A percentile compares a stretch with the other conserved stretches of the same genome.
Conservation (phyloP, 2,888 invertebrate species). For the Phragmatobia fuliginosa region DNA sequence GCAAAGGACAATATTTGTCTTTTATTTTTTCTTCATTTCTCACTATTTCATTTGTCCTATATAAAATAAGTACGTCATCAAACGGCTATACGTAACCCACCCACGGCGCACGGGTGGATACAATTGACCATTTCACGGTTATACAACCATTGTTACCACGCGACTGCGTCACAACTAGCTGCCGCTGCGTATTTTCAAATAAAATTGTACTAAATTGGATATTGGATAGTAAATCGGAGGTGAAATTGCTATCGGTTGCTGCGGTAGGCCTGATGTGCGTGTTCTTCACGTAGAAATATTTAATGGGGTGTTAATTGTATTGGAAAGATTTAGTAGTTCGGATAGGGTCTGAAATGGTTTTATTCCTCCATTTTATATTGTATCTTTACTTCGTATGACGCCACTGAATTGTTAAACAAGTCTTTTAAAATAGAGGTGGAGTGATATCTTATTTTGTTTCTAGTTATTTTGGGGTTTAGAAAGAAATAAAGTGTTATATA, state of each 20-base stretch:
- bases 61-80: conserved; percentile 17
- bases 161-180: conserved; percentile 32
- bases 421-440: background rate
- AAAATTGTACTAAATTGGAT: conserved; percentile 39
- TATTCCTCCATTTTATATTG: background rate
- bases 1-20: conserved; percentile 9
- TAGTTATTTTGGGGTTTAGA: too few relatives aligned
- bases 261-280: conserved; percentile 18
- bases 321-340: background rate
- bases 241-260: conserved; percentile 38
- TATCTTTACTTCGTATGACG: background rate
- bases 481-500: too few relatives aligned
- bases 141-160: conserved; percentile 36
- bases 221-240: conserved; percentile 39
- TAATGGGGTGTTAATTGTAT: conserved; percentile 12
- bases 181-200: conserved; percentile 32
- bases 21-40: conserved; percentile 10
- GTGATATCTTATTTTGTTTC: background rate
- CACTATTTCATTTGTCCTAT: conserved; percentile 17
- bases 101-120: conserved; percentile 18
- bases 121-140: conserved; percentile 51
- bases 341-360: background rate
- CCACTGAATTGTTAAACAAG: background rate
- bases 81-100: conserved; percentile 10
- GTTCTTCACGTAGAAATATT: conserved; percentile 27